These are phyloP conservation scores for Ptychobarbus kaznakovi DNA, from an alignment of 2,797 vertebrate species.

Conservation along the genomic window DNA sequence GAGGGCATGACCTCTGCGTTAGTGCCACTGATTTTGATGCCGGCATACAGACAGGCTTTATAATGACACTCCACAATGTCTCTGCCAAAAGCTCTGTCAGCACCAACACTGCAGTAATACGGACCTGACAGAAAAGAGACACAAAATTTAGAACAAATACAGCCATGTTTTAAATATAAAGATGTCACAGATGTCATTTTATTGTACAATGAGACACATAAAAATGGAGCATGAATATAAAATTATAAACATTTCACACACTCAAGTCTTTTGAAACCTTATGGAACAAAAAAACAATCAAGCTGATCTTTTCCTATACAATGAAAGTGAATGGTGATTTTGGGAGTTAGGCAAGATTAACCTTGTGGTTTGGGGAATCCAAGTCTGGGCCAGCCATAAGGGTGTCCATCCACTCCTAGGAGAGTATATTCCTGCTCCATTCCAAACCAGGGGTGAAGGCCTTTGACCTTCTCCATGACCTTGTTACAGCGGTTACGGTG, in stretches of 20 bases:
- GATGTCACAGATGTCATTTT: slow-evolving; percentile 19
- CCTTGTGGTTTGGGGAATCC: slow-evolving; percentile 87
- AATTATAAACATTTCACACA: background rate
- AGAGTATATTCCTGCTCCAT: slow-evolving; percentile 92
- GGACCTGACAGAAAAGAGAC: slow-evolving; percentile 74
- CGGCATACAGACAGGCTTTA: slow-evolving; percentile 86
- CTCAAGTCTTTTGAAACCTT: background rate
- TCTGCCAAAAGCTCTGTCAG: slow-evolving; percentile 82
- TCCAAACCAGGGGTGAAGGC: slow-evolving; percentile 84
- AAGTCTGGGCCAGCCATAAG: slow-evolving; percentile 84
- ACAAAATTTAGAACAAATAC: background rate
- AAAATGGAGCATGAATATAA: background rate
- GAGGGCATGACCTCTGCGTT: slow-evolving; percentile 93
- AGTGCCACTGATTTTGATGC: slow-evolving; percentile 83
- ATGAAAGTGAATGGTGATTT: background rate
- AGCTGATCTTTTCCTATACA: background rate
- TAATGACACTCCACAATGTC: slow-evolving; percentile 89
- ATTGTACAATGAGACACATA: background rate
- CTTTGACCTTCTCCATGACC: slow-evolving; percentile 82
- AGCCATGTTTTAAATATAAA: background rate
- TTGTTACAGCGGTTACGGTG: slow-evolving; percentile 77
- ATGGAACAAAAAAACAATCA: background rate
- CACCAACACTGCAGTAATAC: slow-evolving; percentile 89
- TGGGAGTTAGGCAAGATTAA: slow-evolving; percentile 49
- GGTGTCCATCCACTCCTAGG: slow-evolving; percentile 80